Conservation (phyloP, 2,888 invertebrate species). For the Periphyllus acericola region DNA sequence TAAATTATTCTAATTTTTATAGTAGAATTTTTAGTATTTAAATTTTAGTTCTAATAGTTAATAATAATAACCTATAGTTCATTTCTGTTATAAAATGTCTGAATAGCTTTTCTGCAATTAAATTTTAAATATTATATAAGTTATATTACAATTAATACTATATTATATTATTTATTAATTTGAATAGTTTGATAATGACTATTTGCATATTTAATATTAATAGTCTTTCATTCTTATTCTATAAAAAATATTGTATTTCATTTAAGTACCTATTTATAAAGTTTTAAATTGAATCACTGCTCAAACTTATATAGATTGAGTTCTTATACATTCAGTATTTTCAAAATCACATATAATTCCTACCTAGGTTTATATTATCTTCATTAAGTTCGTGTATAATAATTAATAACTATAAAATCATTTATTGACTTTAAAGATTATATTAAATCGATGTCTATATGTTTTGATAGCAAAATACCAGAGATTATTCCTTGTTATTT, state of each 20-base stretch:
- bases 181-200: background rate
- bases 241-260: background rate
- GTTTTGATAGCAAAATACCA: background rate
- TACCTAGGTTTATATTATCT: no score
- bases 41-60: no score
- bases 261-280: background rate
- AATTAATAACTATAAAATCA: background rate
- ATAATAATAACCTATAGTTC: no score
- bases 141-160: background rate
- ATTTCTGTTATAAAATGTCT: no score
- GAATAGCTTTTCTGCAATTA: no score
- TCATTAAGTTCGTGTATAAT: background rate
- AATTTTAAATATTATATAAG: no score
- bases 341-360: background rate
- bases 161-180: background rate
- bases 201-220: background rate
- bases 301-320: background rate
- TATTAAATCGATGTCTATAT: background rate
- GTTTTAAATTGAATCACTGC: background rate
- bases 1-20: no score
- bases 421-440: background rate
- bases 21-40: no score
- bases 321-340: background rate
- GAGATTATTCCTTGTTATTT: conserved; percentile 12
- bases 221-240: background rate